Percentiles rank a stretch among this genome's conserved stretches.
phyloP scores from a whole-genome alignment of 2,113 vertebrate species.

The Atrichornis clamosus region DNA sequence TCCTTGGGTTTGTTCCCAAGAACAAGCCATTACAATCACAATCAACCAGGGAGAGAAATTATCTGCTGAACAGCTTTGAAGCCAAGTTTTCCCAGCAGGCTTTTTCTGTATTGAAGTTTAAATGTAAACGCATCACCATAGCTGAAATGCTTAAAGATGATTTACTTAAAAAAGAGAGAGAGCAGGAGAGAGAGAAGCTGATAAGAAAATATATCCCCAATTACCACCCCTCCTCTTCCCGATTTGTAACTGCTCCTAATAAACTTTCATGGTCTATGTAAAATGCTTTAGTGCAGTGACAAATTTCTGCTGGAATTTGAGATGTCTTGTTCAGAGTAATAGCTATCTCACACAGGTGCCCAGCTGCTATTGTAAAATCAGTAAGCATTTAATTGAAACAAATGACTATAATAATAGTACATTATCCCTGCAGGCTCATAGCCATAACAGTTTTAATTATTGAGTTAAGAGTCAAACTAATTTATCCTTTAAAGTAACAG shows the following conservation, averaged over 20 bases:
- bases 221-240: conserved; percentile 33
- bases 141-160: conserved; percentile 58
- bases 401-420: conserved; percentile 99
- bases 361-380: conserved; percentile 99
- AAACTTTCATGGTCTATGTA: conserved; percentile 74
- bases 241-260: conserved; percentile 72
- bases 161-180: conserved; percentile 33
- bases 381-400: conserved; percentile 99
- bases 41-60: conserved; percentile 33
- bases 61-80: conserved; percentile 4
- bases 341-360: conserved; percentile 93
- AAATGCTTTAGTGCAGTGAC: conserved; percentile 71
- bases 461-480: conserved; percentile 90
- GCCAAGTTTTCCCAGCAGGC: conserved; percentile 23
- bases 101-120: conserved; percentile 25
- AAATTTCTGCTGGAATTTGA: conserved; percentile 82
- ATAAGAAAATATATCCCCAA: conserved; percentile 55
- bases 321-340: conserved; percentile 98
- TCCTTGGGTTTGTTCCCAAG: background rate
- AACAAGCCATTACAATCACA: conserved; percentile 4
- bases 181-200: conserved; percentile 29
- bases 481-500: conserved; percentile 94
- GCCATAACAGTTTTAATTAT: conserved; percentile 99
- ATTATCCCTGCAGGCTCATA: conserved; percentile 98
- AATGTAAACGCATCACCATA: conserved; percentile 26